phyloP scores from a whole-genome alignment of 2,113 vertebrate genomes.

The Passerina amoena region DNA sequence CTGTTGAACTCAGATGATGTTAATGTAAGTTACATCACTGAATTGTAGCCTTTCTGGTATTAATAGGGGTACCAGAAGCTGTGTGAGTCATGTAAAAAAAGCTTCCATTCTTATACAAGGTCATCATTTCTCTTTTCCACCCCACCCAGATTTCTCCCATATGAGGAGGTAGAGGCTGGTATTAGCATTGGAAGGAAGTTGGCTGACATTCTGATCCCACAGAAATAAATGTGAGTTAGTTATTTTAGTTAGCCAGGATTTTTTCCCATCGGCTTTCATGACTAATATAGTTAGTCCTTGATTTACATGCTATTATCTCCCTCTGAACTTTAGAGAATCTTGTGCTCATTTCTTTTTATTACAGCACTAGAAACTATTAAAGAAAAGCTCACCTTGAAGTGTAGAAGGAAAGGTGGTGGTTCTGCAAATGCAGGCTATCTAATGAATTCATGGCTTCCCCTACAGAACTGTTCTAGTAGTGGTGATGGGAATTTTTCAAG shows the following conservation, averaged over 20 bases:
- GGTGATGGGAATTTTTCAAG: neutral
- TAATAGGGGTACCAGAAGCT: neutral
- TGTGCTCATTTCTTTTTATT: conserved; percentile 49
- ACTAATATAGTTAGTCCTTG: conserved; percentile 23
- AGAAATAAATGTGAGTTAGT: neutral
- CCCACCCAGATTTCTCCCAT: neutral
- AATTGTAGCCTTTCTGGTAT: neutral
- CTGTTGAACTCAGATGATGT: neutral
- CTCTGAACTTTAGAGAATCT: conserved; percentile 37
- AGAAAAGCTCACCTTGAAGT: conserved; percentile 55
- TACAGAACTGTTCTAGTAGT: neutral
- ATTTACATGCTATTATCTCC: conserved; percentile 53
- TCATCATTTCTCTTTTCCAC: neutral
- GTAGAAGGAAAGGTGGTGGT: conserved; percentile 11
- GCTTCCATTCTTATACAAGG: neutral
- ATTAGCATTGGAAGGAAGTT: neutral
- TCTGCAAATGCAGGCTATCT: conserved; percentile 2
- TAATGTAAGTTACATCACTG: neutral
- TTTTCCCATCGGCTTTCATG: neutral
- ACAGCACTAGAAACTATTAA: conserved; percentile 37
- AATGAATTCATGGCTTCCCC: conserved; percentile 15
- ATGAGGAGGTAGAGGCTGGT: neutral
- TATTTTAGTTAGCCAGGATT: neutral
- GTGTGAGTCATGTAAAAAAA: neutral
- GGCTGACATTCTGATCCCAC: neutral